Percentiles rank a stretch among this genome's conserved stretches.
Evolutionary conservation across 2,113 vertebrate genomes (phyloP).

Genomic region (Emydura subglobosa): DNA sequence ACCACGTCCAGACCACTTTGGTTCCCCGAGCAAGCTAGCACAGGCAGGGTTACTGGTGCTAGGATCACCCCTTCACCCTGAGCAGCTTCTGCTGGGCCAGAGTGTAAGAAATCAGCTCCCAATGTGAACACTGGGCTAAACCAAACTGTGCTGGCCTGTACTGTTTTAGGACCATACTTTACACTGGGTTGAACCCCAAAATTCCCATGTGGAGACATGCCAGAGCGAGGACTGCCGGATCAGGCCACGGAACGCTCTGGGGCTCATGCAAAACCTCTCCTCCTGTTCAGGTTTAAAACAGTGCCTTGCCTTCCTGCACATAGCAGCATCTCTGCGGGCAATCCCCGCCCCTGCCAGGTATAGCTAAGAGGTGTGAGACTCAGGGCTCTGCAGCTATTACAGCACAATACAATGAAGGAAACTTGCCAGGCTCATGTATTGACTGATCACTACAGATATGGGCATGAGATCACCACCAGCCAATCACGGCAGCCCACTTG

Average conservation of each 20-base stretch:
- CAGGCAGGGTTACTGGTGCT: too few species aligned
- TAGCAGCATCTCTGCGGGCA: neutral
- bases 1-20: too few species aligned
- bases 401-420: neutral
- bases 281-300: neutral
- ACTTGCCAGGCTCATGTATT: neutral
- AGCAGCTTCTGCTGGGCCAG: too few species aligned
- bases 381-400: neutral
- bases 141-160: neutral
- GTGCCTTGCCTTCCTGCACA: neutral
- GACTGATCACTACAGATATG: neutral
- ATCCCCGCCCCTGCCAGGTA: neutral
- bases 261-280: neutral
- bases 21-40: too few species aligned
- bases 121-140: neutral
- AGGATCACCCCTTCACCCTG: too few species aligned
- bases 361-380: neutral
- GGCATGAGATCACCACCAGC: neutral
- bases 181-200: neutral
- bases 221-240: neutral
- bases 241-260: neutral
- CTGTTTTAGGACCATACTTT: neutral
- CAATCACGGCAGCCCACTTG: neutral
- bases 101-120: neutral
- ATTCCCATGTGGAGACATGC: neutral